Base-by-base conservation (phyloP, 2,113 vertebrate genomes). In the Budorcas taxicolor region DNA sequence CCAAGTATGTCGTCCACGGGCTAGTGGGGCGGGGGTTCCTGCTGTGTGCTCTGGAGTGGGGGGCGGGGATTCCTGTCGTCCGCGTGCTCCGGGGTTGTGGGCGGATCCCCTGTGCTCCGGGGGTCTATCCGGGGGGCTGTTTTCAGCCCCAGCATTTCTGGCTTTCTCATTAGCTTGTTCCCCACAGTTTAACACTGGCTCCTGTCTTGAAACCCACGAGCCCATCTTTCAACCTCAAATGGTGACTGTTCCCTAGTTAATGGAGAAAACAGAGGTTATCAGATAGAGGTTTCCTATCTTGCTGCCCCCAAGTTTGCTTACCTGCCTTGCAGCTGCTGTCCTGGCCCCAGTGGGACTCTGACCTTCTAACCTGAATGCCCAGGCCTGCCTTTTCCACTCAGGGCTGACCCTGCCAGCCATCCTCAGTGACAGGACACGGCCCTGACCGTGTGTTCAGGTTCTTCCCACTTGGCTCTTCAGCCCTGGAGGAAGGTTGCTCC, bases 1-100 rank as follows among this genome's bases (percentile, higher is more conserved):
- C 99, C 0, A 99, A 99, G 99, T 99, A 98, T 97, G 99, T 99
- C 7, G 1, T 14, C 36, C 0, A 0, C 0, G 7, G 1, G 27
- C 33, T 23, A 2, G 9, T 7, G 47, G 31, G 31, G 76, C 2
- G 27, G 27, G 6, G 74, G 6, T 14, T 15, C 40, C 74, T 45
- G 36, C 40, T 0, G 0, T 10, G 62, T 15, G 8, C 74, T 45
- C 74, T 5, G 7, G 23, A 1, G 53, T 11, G 0, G 36, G 67
- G 36, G 33, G 7, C 33, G 3, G 17, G 36, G 21, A 1, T 3
- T 74, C 36, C 71, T 98, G 99, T 98, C 9, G 0, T 8, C 43
- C 0, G 0, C 0, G 7, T 1, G 31, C 23, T 31, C n/a, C 9
- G 40, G 40, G 40, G 40, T 40, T 1, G 45, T 47, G 16, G 16